Evolutionary conservation across 2,888 invertebrate species (phyloP).

Genomic region (Drosophila melanosoma): DNA sequence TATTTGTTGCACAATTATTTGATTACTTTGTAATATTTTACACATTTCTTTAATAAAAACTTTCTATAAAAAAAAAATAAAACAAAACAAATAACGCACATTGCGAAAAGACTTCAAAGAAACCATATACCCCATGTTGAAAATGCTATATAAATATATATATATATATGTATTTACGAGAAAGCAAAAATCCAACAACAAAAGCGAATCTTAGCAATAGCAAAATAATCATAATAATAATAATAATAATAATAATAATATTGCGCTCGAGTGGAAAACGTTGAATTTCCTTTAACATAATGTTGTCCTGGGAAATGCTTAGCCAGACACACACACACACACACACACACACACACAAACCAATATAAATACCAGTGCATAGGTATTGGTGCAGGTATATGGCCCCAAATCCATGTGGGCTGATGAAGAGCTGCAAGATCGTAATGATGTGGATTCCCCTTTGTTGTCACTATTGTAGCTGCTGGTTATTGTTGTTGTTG

Average conservation of each 20-base stretch:
- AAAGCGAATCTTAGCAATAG: constrained; percentile 10
- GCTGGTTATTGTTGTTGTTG: constrained; percentile 1
- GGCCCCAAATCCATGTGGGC: constrained; percentile 9
- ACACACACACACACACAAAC: constrained; percentile 1
- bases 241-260: constrained; percentile 50
- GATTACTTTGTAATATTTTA: no score
- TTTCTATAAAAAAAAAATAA: background rate
- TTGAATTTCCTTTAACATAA: constrained; percentile 39
- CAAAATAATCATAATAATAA: constrained; percentile 30
- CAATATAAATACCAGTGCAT: constrained; percentile 11
- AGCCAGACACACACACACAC: background rate
- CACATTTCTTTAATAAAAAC: no score
- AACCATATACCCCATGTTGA: background rate
- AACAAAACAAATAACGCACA: background rate
- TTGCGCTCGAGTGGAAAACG: constrained; percentile 74
- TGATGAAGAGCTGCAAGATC: constrained; percentile 57
- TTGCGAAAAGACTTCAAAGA: background rate
- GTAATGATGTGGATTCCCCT: constrained; percentile 63
- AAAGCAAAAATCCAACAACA: constrained; percentile 10
- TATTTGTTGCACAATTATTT: background rate
- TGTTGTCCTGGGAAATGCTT: constrained; percentile 28
- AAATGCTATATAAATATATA: background rate
- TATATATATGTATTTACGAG: constrained; percentile 1
- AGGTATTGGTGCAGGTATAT: background rate
- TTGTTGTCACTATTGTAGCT: constrained; percentile 29